These are phyloP conservation scores for Apeira syringaria DNA, from an alignment of 2,888 invertebrate species.

Conservation along the genomic window DNA sequence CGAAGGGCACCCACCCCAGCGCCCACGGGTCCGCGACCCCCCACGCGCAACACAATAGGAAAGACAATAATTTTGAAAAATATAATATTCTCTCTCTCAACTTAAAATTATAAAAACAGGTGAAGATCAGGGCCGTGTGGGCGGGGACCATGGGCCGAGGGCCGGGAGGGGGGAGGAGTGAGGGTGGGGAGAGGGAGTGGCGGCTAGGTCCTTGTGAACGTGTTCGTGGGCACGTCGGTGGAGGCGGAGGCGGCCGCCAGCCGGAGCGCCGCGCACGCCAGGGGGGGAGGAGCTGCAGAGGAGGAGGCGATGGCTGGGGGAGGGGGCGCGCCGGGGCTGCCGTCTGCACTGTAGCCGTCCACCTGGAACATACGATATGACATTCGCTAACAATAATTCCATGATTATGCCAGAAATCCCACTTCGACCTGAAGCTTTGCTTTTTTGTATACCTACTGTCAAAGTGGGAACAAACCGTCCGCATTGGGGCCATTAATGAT, in stretches of 20 bases:
- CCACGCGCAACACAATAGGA: not conserved
- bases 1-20: too few species aligned
- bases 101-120: not conserved
- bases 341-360: constrained; percentile 27
- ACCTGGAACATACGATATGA: too few species aligned
- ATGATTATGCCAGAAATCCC: too few species aligned
- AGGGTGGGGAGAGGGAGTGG: not conserved
- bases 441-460: too few species aligned
- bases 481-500: too few species aligned
- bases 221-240: constrained; percentile 39
- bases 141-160: not conserved
- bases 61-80: constrained; percentile 2
- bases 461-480: too few species aligned
- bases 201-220: constrained; percentile 34
- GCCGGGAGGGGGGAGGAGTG: not conserved
- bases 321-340: constrained; percentile 50
- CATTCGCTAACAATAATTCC: too few species aligned
- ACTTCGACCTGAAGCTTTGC: too few species aligned
- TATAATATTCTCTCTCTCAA: not conserved
- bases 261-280: constrained; percentile 61
- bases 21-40: not conserved
- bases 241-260: constrained; percentile 60
- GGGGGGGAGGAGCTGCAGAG: constrained; percentile 37
- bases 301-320: constrained; percentile 63
- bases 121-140: not conserved